Base-by-base conservation (phyloP, 2,797 vertebrate species). In the Myotis daubentonii region DNA sequence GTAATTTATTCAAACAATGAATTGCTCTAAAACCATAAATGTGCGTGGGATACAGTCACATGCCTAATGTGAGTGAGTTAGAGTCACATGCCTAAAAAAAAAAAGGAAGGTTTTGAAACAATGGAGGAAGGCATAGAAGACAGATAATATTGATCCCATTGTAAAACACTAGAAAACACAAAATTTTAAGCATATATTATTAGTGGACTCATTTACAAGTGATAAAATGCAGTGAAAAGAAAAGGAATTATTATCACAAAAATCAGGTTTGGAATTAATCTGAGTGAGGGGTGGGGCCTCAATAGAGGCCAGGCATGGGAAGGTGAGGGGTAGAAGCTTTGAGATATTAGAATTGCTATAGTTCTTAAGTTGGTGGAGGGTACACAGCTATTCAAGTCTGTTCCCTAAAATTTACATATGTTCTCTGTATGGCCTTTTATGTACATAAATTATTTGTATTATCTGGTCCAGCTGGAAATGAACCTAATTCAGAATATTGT, bases 401-500 rank as follows among this genome's bases (percentile, higher is more conserved):
- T 44, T 83, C 28, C 57, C 22, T 65, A 65, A 82, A 78, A 70
- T 44, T 62, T 65, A 75, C 6, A 13, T 33, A 0, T 51, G 2
- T 53, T 12, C 8, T 41, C 17, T 70, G 22, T 51, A 19, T 41
- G 38, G 20, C 30, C 15, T 33, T 76, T 88, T 51, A 51, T 75
- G 44, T n/a, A 51, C n/a, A 22, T 51, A 96, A 84, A 8, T 83
- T 81, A 87, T 20, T 94, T 10, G 3, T 30, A n/a, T 81, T 82
- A 3, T 80, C 1, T 7, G 47, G 33, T 49, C 10, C 5, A 15
- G 15, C 17, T 76, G 12, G 33, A 86, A 90, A 75, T 68, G 23
- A 83, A 66, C 3, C 4, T 89, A 76, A 87, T 62, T 85, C 72
- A 92, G 72, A 89, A 81, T 89, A 68, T 57, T 65, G 9, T 74